Evolutionary conservation across 2,797 vertebrate species (phyloP).

Genomic region (Amniataba percoides): DNA sequence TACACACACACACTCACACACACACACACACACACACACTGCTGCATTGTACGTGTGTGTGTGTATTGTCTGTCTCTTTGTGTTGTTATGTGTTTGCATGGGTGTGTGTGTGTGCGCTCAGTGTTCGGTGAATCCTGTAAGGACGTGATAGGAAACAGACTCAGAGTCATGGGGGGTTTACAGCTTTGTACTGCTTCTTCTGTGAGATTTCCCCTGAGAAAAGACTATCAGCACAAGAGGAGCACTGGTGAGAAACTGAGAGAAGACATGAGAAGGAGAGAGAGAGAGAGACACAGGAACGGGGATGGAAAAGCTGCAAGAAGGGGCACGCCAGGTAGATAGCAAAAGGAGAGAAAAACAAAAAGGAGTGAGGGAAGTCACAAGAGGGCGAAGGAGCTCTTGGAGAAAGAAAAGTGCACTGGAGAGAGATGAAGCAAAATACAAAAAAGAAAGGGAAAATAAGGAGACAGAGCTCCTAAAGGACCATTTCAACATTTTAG

Average conservation of each 20-base stretch:
- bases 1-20: slow-evolving; percentile 36
- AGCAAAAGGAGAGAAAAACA: slow-evolving; percentile 16
- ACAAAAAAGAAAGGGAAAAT: neutral
- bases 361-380: neutral
- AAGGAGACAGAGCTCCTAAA: neutral
- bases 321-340: slow-evolving; percentile 22
- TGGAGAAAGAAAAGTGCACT: neutral
- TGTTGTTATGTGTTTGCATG: slow-evolving; percentile 15
- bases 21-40: slow-evolving; percentile 7
- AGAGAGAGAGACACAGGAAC: slow-evolving; percentile 16
- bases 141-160: slow-evolving; percentile 78
- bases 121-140: slow-evolving; percentile 59
- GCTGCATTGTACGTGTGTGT: slow-evolving; percentile 30
- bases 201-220: slow-evolving; percentile 66
- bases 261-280: slow-evolving; percentile 46
- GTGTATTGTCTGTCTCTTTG: slow-evolving; percentile 29
- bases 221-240: slow-evolving; percentile 59
- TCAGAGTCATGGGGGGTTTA: slow-evolving; percentile 73
- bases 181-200: slow-evolving; percentile 60
- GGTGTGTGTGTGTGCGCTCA: slow-evolving; percentile 11
- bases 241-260: slow-evolving; percentile 52
- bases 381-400: neutral
- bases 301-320: slow-evolving; percentile 13
- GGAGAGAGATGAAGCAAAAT: neutral
- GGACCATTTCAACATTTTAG: neutral